Evolutionary conservation across 2,113 vertebrate genomes (phyloP).

Genomic region (Pelusios castaneus): DNA sequence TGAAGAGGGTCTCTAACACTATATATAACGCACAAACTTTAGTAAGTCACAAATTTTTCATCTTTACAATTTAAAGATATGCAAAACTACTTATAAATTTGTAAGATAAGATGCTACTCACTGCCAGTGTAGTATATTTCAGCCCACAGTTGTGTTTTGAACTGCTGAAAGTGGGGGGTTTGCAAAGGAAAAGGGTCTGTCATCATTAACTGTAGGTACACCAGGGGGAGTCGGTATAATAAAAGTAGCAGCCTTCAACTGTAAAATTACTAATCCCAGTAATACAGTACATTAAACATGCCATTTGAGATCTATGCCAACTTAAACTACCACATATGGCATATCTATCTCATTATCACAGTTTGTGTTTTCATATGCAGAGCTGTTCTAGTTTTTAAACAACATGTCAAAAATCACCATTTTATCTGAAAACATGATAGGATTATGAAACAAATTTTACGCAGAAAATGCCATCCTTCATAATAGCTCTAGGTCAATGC

Average conservation of each 20-base stretch:
- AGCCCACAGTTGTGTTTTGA: slow-evolving; percentile 6
- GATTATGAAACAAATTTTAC: not conserved
- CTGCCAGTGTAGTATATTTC: not conserved
- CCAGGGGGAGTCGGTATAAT: not conserved
- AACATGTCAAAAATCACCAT: slow-evolving; percentile 60
- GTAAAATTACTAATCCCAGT: slow-evolving; percentile 65
- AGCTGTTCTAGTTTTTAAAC: slow-evolving; percentile 73
- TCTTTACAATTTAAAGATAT: not conserved
- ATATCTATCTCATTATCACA: slow-evolving; percentile 70
- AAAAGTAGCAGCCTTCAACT: slow-evolving; percentile 63
- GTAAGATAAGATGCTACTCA: not conserved
- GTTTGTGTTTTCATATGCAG: slow-evolving; percentile 74
- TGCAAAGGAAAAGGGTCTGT: slow-evolving; percentile 20
- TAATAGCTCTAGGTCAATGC: not conserved
- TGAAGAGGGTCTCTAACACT: not conserved
- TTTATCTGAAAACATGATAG: slow-evolving; percentile 60
- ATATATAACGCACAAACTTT: not conserved
- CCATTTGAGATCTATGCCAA: slow-evolving; percentile 71
- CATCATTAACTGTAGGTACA: slow-evolving; percentile 40
- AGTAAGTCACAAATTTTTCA: not conserved
- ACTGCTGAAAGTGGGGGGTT: not conserved
- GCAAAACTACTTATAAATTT: slow-evolving; percentile 1
- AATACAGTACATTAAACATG: slow-evolving; percentile 66
- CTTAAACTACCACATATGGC: slow-evolving; percentile 69
- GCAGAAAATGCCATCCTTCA: slow-evolving; percentile 35